Percentiles rank a stretch among this genome's conserved stretches.
phyloP scores from a whole-genome alignment of 2,888 invertebrate genomes.

The Erynnis tages region DNA sequence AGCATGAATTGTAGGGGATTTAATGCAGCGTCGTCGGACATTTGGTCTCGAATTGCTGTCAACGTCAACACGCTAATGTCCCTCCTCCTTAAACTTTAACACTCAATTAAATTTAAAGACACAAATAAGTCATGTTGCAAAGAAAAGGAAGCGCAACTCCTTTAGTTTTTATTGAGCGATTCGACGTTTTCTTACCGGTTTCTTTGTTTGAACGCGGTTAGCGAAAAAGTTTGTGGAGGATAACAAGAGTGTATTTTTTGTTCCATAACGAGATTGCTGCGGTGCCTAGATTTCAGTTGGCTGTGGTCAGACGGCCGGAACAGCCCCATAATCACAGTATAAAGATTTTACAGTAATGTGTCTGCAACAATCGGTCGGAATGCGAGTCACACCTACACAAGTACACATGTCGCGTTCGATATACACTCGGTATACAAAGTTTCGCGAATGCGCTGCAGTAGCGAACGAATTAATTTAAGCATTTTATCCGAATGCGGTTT shows the following conservation, averaged over 20 bases:
- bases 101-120: slow-evolving; percentile 26
- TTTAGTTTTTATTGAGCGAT: slow-evolving; percentile 26
- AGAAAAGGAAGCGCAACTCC: slow-evolving; percentile 30
- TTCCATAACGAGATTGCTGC: slow-evolving; percentile 71
- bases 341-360: too few species aligned
- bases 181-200: slow-evolving; percentile 42
- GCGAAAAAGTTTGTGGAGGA: slow-evolving; percentile 61
- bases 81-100: slow-evolving; percentile 20
- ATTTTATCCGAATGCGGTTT: too few species aligned
- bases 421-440: too few species aligned
- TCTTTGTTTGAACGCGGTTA: slow-evolving; percentile 61
- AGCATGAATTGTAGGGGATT: slow-evolving; percentile 22
- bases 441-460: too few species aligned
- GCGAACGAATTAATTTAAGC: too few species aligned
- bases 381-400: too few species aligned
- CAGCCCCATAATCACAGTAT: too few species aligned
- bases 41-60: slow-evolving; percentile 31
- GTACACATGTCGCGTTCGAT: too few species aligned
- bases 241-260: slow-evolving; percentile 68
- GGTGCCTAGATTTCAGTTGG: slow-evolving; percentile 58
- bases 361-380: too few species aligned
- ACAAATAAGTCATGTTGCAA: slow-evolving; percentile 26
- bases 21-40: slow-evolving; percentile 12
- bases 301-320: slow-evolving; percentile 58
- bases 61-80: slow-evolving; percentile 39